These are phyloP conservation scores for Hexactinellida sp. DNA, from an alignment of 37 sponge, comb jelly and placozoan genomes.

Conservation along the genomic window DNA sequence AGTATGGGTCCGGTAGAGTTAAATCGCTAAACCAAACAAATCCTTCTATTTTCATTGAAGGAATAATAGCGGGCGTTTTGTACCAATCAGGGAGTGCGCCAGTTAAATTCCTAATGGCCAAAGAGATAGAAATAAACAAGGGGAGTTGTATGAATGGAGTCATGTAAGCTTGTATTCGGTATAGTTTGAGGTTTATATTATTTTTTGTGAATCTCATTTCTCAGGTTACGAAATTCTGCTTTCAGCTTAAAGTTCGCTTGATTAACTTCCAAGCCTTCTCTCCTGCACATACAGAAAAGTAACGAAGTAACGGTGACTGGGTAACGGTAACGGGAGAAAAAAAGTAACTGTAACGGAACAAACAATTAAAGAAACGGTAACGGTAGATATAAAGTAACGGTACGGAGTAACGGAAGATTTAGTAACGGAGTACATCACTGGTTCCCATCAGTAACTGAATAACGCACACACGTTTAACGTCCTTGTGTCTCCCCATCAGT, in stretches of 20 bases:
- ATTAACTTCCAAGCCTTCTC: slow-evolving; percentile 35
- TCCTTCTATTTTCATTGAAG: slow-evolving; percentile 40
- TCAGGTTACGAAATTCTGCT: slow-evolving; percentile 19
- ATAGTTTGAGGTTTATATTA: background rate
- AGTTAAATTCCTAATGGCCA: slow-evolving; percentile 56
- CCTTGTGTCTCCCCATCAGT: too few species aligned
- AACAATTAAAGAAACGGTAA: too few species aligned
- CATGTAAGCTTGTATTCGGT: slow-evolving; percentile 45
- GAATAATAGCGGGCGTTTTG: slow-evolving; percentile 11
- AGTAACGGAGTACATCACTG: too few species aligned
- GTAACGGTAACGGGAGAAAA: too few species aligned
- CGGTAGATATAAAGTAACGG: too few species aligned
- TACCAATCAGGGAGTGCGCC: slow-evolving; percentile 33
- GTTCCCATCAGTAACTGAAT: too few species aligned
- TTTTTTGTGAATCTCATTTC: background rate
- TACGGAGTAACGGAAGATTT: too few species aligned
- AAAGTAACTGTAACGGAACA: too few species aligned
- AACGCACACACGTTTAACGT: too few species aligned
- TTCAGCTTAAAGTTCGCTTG: slow-evolving; percentile 46
- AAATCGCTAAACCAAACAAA: slow-evolving; percentile 60
- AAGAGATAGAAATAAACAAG: slow-evolving; percentile 59
- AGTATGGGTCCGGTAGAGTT: slow-evolving; percentile 45
- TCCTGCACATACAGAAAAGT: slow-evolving; percentile 39
- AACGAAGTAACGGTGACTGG: too few species aligned
- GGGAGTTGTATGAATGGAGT: slow-evolving; percentile 74